Evolutionary conservation across 1,140 invertebrate genomes (phyloP).

Genomic region (Lucilia sericata): DNA sequence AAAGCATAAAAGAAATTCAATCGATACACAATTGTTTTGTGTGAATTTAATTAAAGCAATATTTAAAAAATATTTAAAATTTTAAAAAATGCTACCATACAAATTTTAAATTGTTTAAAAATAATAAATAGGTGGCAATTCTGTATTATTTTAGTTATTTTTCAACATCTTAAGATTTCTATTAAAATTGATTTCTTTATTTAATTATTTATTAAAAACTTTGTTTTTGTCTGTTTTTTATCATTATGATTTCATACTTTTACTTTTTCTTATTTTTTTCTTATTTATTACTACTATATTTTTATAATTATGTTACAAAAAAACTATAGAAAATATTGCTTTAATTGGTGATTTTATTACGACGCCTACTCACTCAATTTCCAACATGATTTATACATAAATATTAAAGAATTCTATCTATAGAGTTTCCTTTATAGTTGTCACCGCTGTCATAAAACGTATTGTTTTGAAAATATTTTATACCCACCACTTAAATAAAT

Average conservation of each 20-base stretch:
- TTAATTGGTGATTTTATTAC: not conserved
- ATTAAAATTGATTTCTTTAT: too few species aligned
- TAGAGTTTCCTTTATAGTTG: not conserved
- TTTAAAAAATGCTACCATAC: too few species aligned
- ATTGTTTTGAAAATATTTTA: too few species aligned
- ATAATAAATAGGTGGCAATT: too few species aligned
- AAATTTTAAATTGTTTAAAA: too few species aligned
- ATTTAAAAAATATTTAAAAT: too few species aligned
- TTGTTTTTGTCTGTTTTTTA: not conserved
- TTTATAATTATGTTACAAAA: not conserved
- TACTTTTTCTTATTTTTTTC: not conserved
- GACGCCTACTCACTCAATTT: not conserved
- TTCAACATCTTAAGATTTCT: too few species aligned
- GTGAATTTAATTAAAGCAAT: too few species aligned
- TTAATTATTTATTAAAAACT: too few species aligned
- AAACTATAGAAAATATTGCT: not conserved
- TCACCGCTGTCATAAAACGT: not conserved
- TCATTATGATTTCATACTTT: slow-evolving; percentile 6
- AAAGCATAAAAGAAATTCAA: not conserved
- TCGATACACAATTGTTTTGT: too few species aligned
- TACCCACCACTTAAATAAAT: too few species aligned
- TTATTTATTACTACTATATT: not conserved
- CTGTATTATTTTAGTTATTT: too few species aligned
- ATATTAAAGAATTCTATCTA: not conserved
- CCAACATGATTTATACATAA: not conserved